Evolutionary conservation across 2,113 vertebrate species (phyloP).

Genomic region (Nerophis lumbriciformis): DNA sequence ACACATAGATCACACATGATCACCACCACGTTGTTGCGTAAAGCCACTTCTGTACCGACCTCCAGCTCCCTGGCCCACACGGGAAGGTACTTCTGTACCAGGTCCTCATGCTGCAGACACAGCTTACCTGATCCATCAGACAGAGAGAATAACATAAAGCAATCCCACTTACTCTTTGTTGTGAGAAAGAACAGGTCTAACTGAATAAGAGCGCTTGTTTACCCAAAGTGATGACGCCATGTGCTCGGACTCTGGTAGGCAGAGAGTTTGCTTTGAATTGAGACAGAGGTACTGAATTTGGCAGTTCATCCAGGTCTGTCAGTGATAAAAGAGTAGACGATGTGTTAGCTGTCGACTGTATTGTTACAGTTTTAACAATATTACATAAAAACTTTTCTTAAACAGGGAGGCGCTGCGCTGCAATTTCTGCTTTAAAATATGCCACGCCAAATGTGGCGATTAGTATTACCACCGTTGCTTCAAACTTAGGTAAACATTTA

Average conservation of each 20-base stretch:
- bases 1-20: slow-evolving; percentile 89
- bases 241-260: slow-evolving; percentile 80
- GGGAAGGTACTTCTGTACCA: slow-evolving; percentile 80
- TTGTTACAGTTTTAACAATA: neutral
- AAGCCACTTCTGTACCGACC: slow-evolving; percentile 71
- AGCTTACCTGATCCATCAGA: slow-evolving; percentile 77
- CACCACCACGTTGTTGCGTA: slow-evolving; percentile 84
- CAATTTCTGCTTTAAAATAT: too few species aligned
- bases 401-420: too few species aligned
- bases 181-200: neutral
- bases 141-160: neutral
- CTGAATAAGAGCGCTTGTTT: neutral
- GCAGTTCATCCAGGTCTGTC: slow-evolving; percentile 49
- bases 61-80: slow-evolving; percentile 87
- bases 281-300: slow-evolving; percentile 67
- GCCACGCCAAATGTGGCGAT: too few species aligned
- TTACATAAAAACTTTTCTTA: too few species aligned
- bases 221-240: slow-evolving; percentile 89
- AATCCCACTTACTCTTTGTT: neutral
- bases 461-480: too few species aligned
- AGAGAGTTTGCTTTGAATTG: slow-evolving; percentile 76
- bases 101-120: slow-evolving; percentile 86
- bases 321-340: slow-evolving; percentile 4
- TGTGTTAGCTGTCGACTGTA: neutral
- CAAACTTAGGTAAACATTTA: too few species aligned